Evolutionary conservation across 2,113 vertebrate genomes (phyloP), one percentile per base, ranked within the genome.

Genomic region (Sterrhoptilus dennistouni): DNA sequence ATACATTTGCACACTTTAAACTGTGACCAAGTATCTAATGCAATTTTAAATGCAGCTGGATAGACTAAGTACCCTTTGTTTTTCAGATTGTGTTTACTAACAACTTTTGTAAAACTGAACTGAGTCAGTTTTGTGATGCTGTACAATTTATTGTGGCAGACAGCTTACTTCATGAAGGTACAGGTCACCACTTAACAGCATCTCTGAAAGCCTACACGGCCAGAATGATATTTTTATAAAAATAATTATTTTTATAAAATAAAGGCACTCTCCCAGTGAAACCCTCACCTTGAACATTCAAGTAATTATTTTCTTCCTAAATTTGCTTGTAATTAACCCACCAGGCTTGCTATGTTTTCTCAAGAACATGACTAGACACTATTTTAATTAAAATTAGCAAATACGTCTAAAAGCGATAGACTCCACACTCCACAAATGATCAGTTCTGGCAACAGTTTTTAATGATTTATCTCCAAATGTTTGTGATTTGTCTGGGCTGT

Each of bases 301-400:
- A 72, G 31, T 35, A 82, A 87, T 17, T 35, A 47, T 35, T 68
- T 71, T 45, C 6, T 45, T 65, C 66, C 35, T 76, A 71, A 79
- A 70, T 91, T 42, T 76, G 25, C 47, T 91, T 71, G 23, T 77
- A 74, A 44, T 74, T 64, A 95, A 95, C 10, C 15, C 27, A 85
- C 14, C 33, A 88, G 42, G 4, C 33, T 87, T 77, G 33, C 64
- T 70, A 19, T 33, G 12, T 59, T 95, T 83, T 59, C 64, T 90
- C 44, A 86, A 93, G 33, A 90, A 74, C 33, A 61, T 52, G 91
- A 91, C 33, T 69, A 96, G 82, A 72, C 24, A 47, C 8, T 52
- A 57, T 49, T 91, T 94, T 80, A 96, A 95, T 85, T 96, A 85
- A 93, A 93, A 95, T 87, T 66, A 95, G 78, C 84, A 96, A 96